Base-by-base conservation (phyloP, 2,797 vertebrate genomes). In the Buceros bicornis region DNA sequence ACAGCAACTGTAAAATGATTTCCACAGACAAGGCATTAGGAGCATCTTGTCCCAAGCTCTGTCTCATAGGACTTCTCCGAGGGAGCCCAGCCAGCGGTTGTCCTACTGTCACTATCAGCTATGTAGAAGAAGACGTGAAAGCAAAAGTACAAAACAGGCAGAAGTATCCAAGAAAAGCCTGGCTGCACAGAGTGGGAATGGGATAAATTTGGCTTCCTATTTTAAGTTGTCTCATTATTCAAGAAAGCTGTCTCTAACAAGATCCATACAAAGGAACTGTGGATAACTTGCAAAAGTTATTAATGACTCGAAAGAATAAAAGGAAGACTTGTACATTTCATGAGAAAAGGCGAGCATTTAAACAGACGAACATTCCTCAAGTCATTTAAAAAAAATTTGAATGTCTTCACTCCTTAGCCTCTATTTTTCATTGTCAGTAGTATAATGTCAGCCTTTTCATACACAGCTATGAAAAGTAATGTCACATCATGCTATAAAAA, bases 161-260 rank as follows among this genome's bases (percentile, higher is more conserved):
- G 37, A 69, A 13, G 15, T 19, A 64, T 62, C 47, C 29, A 48
- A 29, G 15, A 31, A 51, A 89, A 84, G 67, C 17, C 15, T 77
- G 29, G 5, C 8, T 90, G 8, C 40, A 57, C 3, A 69, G 33
- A 45, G 11, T 18, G 31, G 9, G 21, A 87, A 73, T 15, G 6
- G 19, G 21, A 45, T 8, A 1, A 77, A 45, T 82, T 89, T 71
- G 14, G 7, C 15, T n/a, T 74, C 29, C 72, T 86, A 29, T 35
- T 70, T 70, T 83, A 54, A 66, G 11, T 76, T 66, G 24, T n/a
- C 19, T 21, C 7, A 8, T 69, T 73, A 58, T 48, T 62, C 25
- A 62, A 37, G 0, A 2, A 81, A 78, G 8, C 7, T 2, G 0
- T 45, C 13, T 80, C 12, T 70, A 48, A 29, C 6, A 69, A 48